Base-by-base conservation (phyloP, 2,797 vertebrate species). In the Spizella passerina region DNA sequence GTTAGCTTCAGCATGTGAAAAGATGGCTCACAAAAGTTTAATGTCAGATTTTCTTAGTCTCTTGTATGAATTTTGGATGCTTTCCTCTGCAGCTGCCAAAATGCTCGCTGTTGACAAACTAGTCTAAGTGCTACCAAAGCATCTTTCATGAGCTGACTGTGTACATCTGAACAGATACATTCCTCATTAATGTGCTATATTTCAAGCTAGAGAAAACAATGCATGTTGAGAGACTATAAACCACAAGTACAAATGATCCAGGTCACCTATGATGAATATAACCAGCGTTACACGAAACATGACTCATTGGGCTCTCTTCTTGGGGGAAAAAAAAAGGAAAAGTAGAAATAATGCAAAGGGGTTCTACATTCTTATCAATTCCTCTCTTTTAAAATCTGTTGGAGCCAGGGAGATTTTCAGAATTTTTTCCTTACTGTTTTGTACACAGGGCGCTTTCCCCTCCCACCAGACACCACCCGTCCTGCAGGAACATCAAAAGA, bases 151-250 rank as follows among this genome's bases (percentile, higher is more conserved):
- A 96, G 83, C 94, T 47, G 93, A 92, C 96, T 87, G 93, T 10
- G 2, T 95, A 90, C 92, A 94, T 96, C 78, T 30, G 86, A 95
- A 94, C 90, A 95, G 96, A 97, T 91, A 97, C 94, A 96, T 93
- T 85, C 94, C 97, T 98, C 97, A 96, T 98, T 98, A 98, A 97
- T 82, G 89, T 63, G 94, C 96, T 94, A 86, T 97, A 97, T 97
- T 97, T 97, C 97, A 98, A 95, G 75, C 88, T 61, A 32, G 52
- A 95, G 93, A 95, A 97, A 97, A 97, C 96, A 97, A 97, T 86
- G 92, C 83, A 88, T 60, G 95, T 96, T 32, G 41, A 95, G 97
- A 98, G 97, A 97, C 96, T 94, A 95, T 97, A 97, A 98, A 97
- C 96, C 96, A 97, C 90, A 91, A 97, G 94, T 82, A 96, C 97